Conservation (phyloP, 2,113 vertebrate genomes). For the Laticauda colubrina region DNA sequence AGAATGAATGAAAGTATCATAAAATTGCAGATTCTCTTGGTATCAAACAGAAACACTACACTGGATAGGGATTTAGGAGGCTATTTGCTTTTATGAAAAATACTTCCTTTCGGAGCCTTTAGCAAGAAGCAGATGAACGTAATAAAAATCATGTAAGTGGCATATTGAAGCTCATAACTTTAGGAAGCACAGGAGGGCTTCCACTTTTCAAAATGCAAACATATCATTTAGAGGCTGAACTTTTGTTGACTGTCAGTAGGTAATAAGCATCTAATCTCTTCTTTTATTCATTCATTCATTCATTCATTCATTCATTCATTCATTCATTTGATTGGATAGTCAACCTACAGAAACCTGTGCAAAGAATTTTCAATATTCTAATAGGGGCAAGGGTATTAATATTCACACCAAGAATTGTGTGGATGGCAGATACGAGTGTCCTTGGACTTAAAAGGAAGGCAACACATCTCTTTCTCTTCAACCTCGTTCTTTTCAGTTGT, state of each 20-base stretch:
- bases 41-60: background rate
- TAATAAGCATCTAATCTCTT: background rate
- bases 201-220: background rate
- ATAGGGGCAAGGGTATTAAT: background rate
- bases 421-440: background rate
- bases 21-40: background rate
- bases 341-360: background rate
- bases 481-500: conserved; percentile 11
- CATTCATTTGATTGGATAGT: background rate
- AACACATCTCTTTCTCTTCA: background rate
- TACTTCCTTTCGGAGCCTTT: background rate
- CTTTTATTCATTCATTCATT: background rate
- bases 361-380: background rate
- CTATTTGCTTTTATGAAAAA: background rate
- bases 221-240: background rate
- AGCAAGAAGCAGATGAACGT: background rate
- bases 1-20: background rate
- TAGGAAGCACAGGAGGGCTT: background rate
- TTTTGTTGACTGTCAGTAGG: background rate
- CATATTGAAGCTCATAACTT: background rate
- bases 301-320: background rate
- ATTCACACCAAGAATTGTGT: background rate
- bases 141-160: background rate
- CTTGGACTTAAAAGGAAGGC: background rate
- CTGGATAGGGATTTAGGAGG: background rate